Evolutionary conservation across 2,888 invertebrate species (phyloP), one percentile per base, ranked within the genome.

Genomic region (Caenorhabditis sp.): DNA sequence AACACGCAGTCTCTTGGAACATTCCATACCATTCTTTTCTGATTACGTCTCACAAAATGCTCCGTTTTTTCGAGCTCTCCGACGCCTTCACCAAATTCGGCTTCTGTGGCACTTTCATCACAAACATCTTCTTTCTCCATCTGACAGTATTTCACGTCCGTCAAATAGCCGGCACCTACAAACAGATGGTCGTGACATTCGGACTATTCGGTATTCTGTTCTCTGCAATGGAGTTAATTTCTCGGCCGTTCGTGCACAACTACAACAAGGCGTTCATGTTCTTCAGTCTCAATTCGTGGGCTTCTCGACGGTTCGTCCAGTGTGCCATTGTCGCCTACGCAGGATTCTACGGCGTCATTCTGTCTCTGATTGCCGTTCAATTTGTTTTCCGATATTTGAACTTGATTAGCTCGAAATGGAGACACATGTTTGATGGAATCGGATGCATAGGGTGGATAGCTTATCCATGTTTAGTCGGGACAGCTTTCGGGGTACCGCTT

Each of bases 291-390:
- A 68, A 59, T 26, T 43, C 50, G 22, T 68, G 32, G 24, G 50
- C 50, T 3, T 68, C 68, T 1, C 26, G 52, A 17, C 52, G 43
- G 0, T 9, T 68, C 13, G 13, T 50, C 13, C 58, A 41, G 24
- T 58, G 58, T 22, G 50, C 59, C 13, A 68, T 68, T 26, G 58
- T 52, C 17, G 68, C 58, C 0, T 68, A 68, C 24, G 41, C 58
- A 6, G 68, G 58, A 13, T 50, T 58, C 2, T 68, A 68, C 26
- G 58, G 58, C 1, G 45, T 50, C 30, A 68, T 68, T 11, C 58
- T 68, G 68, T 68, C 58, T 17, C 50, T 68, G 52, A 50, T 68
- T 0, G 68, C 68, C 1, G 58, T 68, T 6, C 68, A 68, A 20
- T 68, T 68, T 52, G 58, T 68, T 2, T 68, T 59, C 27, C 24